Evolutionary conservation across 2,797 vertebrate genomes (phyloP).

Genomic region (Notamacropus eugenii): DNA sequence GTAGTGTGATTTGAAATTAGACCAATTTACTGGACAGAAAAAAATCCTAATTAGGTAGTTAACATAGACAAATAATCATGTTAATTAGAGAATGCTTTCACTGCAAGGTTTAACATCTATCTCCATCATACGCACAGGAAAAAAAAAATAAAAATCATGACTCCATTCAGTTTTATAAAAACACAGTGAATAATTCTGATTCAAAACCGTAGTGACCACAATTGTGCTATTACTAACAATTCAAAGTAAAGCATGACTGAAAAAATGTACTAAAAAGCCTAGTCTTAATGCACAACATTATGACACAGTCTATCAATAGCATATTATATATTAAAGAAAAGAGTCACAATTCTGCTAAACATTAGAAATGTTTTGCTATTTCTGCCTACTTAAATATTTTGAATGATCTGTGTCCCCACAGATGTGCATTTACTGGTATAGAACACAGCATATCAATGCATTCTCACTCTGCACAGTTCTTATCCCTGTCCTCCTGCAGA

Average conservation of each 20-base stretch:
- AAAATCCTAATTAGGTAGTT: conserved; percentile 47
- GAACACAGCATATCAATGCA: not conserved
- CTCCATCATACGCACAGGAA: conserved; percentile 11
- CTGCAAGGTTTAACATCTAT: not conserved
- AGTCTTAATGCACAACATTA: not conserved
- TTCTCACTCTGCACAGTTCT: not conserved
- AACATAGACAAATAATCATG: conserved; percentile 41
- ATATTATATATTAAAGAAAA: not conserved
- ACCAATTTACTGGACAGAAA: conserved; percentile 50
- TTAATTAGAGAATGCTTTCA: conserved; percentile 19
- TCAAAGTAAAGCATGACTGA: not conserved
- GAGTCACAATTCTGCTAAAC: not conserved
- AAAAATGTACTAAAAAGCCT: not conserved
- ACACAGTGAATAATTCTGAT: not conserved
- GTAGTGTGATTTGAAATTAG: conserved; percentile 62
- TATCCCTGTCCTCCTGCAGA: not conserved
- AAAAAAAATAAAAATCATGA: not conserved
- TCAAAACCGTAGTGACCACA: not conserved
- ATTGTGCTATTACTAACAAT: not conserved
- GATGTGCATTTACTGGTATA: not conserved
- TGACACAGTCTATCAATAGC: not conserved
- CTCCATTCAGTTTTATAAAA: not conserved
- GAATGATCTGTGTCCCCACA: not conserved
- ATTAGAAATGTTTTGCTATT: not conserved
- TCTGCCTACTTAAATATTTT: not conserved